Evolutionary conservation across 2,113 vertebrate genomes (phyloP).

Genomic region (Bufo bufo): DNA sequence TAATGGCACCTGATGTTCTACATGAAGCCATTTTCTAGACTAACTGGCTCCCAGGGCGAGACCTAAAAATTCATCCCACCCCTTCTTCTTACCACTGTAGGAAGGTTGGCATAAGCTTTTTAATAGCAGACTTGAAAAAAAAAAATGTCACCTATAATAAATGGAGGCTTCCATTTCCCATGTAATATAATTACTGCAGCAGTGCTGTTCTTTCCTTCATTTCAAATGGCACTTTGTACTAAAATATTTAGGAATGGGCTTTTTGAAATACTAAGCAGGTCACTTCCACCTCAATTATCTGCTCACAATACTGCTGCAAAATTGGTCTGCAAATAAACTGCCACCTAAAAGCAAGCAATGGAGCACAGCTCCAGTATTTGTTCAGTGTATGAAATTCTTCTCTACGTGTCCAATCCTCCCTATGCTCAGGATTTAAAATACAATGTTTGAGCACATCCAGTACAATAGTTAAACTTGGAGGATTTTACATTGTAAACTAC

Average conservation of each 20-base stretch:
- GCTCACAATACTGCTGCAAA: background rate
- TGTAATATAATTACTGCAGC: background rate
- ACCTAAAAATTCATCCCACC: background rate
- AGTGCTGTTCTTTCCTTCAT: background rate
- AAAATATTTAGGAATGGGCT: background rate
- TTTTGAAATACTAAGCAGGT: background rate
- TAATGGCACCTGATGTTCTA: slow-evolving; percentile 17
- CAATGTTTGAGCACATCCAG: too few species aligned
- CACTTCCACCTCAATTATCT: background rate
- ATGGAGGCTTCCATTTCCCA: background rate
- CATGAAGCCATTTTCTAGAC: slow-evolving; percentile 24
- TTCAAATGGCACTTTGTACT: background rate
- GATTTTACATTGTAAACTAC: background rate
- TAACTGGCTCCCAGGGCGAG: background rate
- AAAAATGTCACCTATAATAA: background rate
- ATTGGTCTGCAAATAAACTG: background rate
- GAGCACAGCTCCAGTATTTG: background rate
- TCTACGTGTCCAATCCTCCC: too few species aligned
- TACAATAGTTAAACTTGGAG: background rate
- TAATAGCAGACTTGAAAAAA: background rate
- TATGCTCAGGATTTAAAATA: too few species aligned
- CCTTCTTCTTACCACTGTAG: background rate
- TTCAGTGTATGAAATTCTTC: background rate
- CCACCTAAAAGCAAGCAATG: background rate
- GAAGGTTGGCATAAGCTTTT: background rate